Evolutionary conservation across 2,888 invertebrate species (phyloP), one percentile per base, ranked within the genome.

Genomic region (Netelia fuscicornis): DNA sequence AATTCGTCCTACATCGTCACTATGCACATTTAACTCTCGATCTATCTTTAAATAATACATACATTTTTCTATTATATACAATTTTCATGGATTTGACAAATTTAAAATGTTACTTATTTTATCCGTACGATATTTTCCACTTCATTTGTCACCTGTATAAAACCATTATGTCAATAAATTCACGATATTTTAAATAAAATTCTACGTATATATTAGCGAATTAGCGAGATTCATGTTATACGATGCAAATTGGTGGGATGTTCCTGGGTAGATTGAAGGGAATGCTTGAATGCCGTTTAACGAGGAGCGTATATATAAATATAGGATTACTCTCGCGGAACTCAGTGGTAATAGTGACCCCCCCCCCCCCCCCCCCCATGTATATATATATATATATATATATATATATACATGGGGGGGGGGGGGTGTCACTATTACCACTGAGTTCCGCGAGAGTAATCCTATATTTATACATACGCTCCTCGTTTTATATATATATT

Each of bases 11-110:
- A 86, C 71, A 75, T 86, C 3, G 79, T 86, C n/a, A 82, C 86
- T 0, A 86, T 87, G 86, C 89, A 89, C 25, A 86, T 89, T 68
- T 88, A 75, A 67, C 67, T 30, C 30, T 30, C 5, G 30, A 30
- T 5, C 30, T 30, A 30, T 30, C 30, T 30, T 5, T 5, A 2
- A 30, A 30, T 30, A 30, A 30, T 30, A 3, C 30, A 30, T 30
- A 17, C 17, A 17, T 17, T 17, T 30, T 30, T 5, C 0, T 5
- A 30, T 30, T 30, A 30, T 30, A 30, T 30, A 30, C 2, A 30
- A 5, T 30, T 30, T 3, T 5, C 30, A 30, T 5, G 30, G 5
- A 30, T 30, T 30, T 30, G 30, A 5, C 30, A 30, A 3, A 30
- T 54, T 1, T 1, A 17, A 11, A 54, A 54, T n/a, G 54, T 54